A percentile compares a stretch with the other conserved stretches of the same genome.
These are phyloP conservation scores for Catostomus latipinnis DNA, from an alignment of 2,797 vertebrate species.

Conservation along the genomic window DNA sequence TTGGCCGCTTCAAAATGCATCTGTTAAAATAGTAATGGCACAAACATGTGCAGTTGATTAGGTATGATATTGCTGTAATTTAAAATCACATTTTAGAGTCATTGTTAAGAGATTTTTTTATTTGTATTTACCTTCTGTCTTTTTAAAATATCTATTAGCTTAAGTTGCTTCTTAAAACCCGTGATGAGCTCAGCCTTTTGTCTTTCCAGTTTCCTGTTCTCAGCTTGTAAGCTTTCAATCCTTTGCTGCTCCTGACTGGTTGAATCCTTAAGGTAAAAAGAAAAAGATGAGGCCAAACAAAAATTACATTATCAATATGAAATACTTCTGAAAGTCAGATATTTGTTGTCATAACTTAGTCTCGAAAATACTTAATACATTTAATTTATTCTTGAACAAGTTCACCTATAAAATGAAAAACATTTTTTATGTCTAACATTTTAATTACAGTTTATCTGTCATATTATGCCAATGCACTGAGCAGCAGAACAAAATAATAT, in stretches of 20 bases:
- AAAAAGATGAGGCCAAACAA: not conserved
- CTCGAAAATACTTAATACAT: not conserved
- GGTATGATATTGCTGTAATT: not conserved
- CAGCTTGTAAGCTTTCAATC: constrained; percentile 85
- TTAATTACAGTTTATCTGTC: too few relatives aligned
- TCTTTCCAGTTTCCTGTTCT: constrained; percentile 92
- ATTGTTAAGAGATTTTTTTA: constrained; percentile 11
- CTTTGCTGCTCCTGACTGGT: constrained; percentile 83
- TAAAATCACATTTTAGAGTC: constrained; percentile 47
- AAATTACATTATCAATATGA: not conserved
- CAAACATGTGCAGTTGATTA: not conserved
- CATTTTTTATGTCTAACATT: too few relatives aligned
- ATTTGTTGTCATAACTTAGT: not conserved
- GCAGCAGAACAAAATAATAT: too few relatives aligned
- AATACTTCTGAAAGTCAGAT: not conserved
- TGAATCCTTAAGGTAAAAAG: constrained; percentile 76
- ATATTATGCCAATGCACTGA: too few relatives aligned
- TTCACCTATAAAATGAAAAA: too few relatives aligned
- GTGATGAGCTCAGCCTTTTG: constrained; percentile 91
- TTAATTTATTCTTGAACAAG: too few relatives aligned
- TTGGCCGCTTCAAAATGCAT: constrained; percentile 97
- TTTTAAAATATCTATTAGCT: constrained; percentile 94
- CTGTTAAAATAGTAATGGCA: constrained; percentile 68
- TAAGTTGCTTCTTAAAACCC: constrained; percentile 94
- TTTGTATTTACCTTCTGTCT: constrained; percentile 86